Evolutionary conservation across 2,888 invertebrate genomes (phyloP).

Genomic region (Caenorhabditis zanzibari): DNA sequence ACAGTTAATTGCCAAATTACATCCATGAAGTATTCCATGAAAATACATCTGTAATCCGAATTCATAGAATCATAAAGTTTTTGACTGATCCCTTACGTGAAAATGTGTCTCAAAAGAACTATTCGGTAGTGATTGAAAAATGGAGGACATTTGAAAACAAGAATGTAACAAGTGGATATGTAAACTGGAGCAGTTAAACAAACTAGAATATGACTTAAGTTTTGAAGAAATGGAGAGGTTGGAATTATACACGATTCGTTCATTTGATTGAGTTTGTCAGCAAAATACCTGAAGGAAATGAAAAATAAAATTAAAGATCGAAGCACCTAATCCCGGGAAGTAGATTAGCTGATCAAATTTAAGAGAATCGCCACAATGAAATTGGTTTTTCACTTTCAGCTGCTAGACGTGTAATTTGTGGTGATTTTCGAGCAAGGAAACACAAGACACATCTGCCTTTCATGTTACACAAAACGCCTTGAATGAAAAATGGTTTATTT

Average conservation of each 20-base stretch:
- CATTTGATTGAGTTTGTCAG: constrained; percentile 2
- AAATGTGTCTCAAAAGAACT: constrained; percentile 33
- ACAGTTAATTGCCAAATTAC: constrained; percentile 41
- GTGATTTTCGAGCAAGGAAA: background rate
- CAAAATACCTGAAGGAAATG: background rate
- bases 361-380: background rate
- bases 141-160: constrained; percentile 34
- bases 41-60: constrained; percentile 20
- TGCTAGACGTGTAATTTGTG: constrained; percentile 13
- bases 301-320: background rate
- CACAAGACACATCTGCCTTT: no score
- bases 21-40: constrained; percentile 55
- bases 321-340: background rate
- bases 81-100: constrained; percentile 8
- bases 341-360: constrained; percentile 11
- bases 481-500: constrained; percentile 30
- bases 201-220: constrained; percentile 37
- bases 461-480: background rate
- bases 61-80: background rate
- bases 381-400: background rate
- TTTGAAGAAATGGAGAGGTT: constrained; percentile 23
- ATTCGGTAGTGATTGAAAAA: constrained; percentile 44
- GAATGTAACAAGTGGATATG: constrained; percentile 33
- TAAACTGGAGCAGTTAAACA: constrained; percentile 47
- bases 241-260: constrained; percentile 43